Percentiles rank a stretch among this genome's conserved stretches.
phyloP scores from a whole-genome alignment of 2,888 invertebrate genomes.

The Mamestra brassicae region DNA sequence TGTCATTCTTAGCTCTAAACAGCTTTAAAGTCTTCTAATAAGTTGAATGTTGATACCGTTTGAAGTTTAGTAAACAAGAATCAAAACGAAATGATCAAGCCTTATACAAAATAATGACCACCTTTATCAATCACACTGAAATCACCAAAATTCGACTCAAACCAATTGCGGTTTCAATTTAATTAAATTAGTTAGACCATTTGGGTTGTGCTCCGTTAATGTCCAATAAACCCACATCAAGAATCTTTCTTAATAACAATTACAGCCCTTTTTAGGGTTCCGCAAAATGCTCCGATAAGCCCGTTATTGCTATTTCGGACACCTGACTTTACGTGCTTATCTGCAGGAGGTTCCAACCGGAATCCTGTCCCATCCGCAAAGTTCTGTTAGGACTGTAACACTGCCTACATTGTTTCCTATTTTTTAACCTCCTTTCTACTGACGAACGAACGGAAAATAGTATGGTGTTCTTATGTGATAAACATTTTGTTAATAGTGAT shows the following conservation, averaged over 20 bases:
- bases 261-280: constrained; percentile 22
- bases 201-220: constrained; percentile 9
- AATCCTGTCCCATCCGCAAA: constrained; percentile 61
- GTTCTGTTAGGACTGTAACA: constrained; percentile 15
- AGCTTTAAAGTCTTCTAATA: no score
- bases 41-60: neutral
- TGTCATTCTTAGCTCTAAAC: no score
- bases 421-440: constrained; percentile 10
- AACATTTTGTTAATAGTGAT: neutral
- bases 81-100: neutral
- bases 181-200: constrained; percentile 40
- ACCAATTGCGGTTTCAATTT: neutral
- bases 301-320: constrained; percentile 40
- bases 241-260: constrained; percentile 24
- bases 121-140: constrained; percentile 21
- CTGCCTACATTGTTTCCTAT: constrained; percentile 13
- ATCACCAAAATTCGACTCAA: neutral
- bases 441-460: neutral
- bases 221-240: constrained; percentile 42
- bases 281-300: constrained; percentile 39
- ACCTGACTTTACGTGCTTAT: constrained; percentile 52
- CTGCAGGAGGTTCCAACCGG: constrained; percentile 54
- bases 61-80: constrained; percentile 7
- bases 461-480: neutral
- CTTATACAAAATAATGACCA: neutral